Percentiles rank a stretch among this genome's conserved stretches.
Evolutionary conservation across 2,888 invertebrate genomes (phyloP).

Genomic region (Cephus rjabovi): DNA sequence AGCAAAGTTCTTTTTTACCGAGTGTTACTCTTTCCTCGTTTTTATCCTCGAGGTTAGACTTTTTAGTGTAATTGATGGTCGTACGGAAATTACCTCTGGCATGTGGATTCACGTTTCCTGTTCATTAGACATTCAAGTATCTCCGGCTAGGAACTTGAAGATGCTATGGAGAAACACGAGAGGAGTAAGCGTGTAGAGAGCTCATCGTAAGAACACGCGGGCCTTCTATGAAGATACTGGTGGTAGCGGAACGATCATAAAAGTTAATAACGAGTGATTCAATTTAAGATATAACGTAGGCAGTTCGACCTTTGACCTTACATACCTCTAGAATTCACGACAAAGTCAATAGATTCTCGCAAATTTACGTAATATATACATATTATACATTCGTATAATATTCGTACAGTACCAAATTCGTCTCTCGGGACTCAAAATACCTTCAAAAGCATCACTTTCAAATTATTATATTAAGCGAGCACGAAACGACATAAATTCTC

Average conservation of each 20-base stretch:
- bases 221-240: background rate
- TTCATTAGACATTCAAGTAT: background rate
- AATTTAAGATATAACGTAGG: background rate
- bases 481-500: no score
- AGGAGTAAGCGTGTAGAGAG: background rate
- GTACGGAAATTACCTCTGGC: background rate
- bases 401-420: no score
- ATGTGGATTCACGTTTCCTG: background rate
- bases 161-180: background rate
- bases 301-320: background rate
- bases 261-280: background rate
- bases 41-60: background rate
- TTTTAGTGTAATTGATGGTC: background rate
- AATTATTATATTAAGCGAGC: no score
- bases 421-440: no score
- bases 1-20: background rate
- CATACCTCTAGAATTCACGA: background rate
- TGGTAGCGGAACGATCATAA: background rate
- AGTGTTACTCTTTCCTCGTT: background rate
- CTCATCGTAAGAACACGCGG: background rate
- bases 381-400: no score
- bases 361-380: no score
- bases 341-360: background rate
- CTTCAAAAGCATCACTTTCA: no score
- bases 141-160: conserved; percentile 32